Evolutionary conservation across 2,888 invertebrate species (phyloP), one percentile per base, ranked within the genome.

Genomic region (Synergus umbraculus): DNA sequence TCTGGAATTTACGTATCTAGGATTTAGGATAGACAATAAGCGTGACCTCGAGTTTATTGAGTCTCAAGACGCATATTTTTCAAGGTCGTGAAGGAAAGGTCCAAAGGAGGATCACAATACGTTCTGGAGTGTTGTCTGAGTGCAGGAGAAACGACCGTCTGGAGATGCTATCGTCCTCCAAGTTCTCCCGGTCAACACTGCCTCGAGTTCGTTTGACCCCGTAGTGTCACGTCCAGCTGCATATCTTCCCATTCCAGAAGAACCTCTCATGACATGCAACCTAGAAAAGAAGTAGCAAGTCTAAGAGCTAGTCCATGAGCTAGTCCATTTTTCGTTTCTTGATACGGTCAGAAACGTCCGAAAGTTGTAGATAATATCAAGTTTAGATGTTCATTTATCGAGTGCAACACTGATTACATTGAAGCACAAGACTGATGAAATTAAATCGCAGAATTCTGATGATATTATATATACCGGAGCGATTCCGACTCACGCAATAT

Each of bases 91-190:
- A 22, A 76, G 41, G n/a, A 76, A 76, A 54, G 37, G 37, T 43
- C 15, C n/a, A 22, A 10, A 9, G 37, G 10, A 46, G 46, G 9
- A 49, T n/a, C 44, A 44, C 18, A 29, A 2, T 58, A 22, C 63
- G 63, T 41, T 29, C 60, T 76, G 76, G 79, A 81, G 84, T 80
- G 13, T 65, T 65, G 29, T 29, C 29, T 29, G 3, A 29, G 64
- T 77, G 41, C 76, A 83, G 82, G 83, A 83, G 84, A 83, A 84
- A 85, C 83, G 85, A 29, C 82, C 85, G 85, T 85, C 85, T 29
- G 84, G 83, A 84, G 85, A 85, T 85, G 83, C 84, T 84, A 85
- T 85, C 84, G 79, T 80, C 78, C 73, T 78, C 63, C 41, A 49
- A 29, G 18, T 73, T 4, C 49, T 58, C 10, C 43, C 9, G 12